Evolutionary conservation across 2,888 invertebrate species (phyloP), one percentile per base, ranked within the genome.

Genomic region (Neria commutata): DNA sequence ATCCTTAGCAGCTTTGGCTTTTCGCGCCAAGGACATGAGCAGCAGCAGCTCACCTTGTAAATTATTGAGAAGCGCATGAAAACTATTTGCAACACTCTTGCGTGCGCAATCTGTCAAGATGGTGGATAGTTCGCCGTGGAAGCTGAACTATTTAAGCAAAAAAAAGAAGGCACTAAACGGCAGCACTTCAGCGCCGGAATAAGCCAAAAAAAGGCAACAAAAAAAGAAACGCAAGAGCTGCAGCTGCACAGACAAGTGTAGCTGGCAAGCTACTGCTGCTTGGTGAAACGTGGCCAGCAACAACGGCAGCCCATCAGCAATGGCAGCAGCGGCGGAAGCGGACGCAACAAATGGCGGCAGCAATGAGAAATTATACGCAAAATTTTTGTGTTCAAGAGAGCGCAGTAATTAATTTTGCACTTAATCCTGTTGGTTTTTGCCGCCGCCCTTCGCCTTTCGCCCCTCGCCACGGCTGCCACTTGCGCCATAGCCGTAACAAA

Each of bases 31-130:
- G n/a, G n/a, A n/a, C n/a, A n/a, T n/a, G n/a, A n/a, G n/a, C n/a
- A n/a, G n/a, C n/a, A n/a, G n/a, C n/a, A 71, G 74, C 74, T 73
- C 71, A 74, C 71, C 74, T 71, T 71, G 74, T 71, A 71, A 71
- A 71, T 71, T 71, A 71, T 71, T 74, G 73, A 74, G 68, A 71
- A 71, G 74, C 71, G 74, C 71, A 71, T 74, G 73, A 71, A 71
- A 71, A 74, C 71, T 71, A 71, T 71, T 71, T 71, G 71, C 71
- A 71, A 74, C 71, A 71, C 71, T 71, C 74, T 74, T 73, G 71
- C 74, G 71, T 72, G 56, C 71, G 65, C 71, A 71, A 71, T 71
- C 71, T 73, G 71, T 71, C 71, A 71, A 74, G 74, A 74, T 69
- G 67, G 61, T 68, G 67, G 37, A 37, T 37, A 37, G 37, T 37